phyloP scores from a whole-genome alignment of 2,113 vertebrate species.

The Aspiorhynchus laticeps region DNA sequence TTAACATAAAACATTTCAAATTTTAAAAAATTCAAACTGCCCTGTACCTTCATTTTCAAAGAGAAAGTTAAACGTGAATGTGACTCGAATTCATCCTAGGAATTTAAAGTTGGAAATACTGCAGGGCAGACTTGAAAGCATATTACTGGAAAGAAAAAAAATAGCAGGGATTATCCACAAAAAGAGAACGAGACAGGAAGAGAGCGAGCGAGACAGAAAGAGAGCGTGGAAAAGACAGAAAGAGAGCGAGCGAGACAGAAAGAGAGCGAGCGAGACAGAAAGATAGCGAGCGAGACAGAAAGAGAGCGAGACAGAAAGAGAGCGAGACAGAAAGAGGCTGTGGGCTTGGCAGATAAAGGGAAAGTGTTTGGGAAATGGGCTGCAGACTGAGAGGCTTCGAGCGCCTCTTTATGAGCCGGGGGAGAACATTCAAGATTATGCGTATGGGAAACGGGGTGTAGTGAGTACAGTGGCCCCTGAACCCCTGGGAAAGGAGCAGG shows the following conservation, averaged over 20 bases:
- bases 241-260: slow-evolving; percentile 1
- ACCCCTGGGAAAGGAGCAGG: slow-evolving; percentile 39
- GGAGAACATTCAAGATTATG: slow-evolving; percentile 26
- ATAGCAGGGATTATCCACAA: neutral
- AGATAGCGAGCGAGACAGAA: no score
- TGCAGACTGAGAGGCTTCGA: slow-evolving; percentile 33
- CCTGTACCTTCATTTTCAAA: neutral
- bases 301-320: slow-evolving; percentile 9
- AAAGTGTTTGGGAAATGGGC: slow-evolving; percentile 39
- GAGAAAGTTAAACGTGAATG: neutral
- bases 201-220: slow-evolving; percentile 16
- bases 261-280: slow-evolving; percentile 20
- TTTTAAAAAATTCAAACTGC: no score
- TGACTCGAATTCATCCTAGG: neutral
- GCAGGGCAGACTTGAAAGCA: slow-evolving; percentile 9
- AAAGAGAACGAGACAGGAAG: slow-evolving; percentile 11
- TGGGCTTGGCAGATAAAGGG: slow-evolving; percentile 30
- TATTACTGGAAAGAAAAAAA: slow-evolving; percentile 17
- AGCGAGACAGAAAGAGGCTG: slow-evolving; percentile 21
- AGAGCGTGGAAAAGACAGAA: slow-evolving; percentile 6
- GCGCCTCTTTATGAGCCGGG: slow-evolving; percentile 31
- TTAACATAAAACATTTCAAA: neutral
- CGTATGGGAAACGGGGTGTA: slow-evolving; percentile 36
- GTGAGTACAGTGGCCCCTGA: slow-evolving; percentile 47
- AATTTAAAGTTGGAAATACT: neutral